These are phyloP conservation scores for Drosophila kohkoa DNA, from an alignment of 1,140 invertebrate genomes.

Conservation along the genomic window DNA sequence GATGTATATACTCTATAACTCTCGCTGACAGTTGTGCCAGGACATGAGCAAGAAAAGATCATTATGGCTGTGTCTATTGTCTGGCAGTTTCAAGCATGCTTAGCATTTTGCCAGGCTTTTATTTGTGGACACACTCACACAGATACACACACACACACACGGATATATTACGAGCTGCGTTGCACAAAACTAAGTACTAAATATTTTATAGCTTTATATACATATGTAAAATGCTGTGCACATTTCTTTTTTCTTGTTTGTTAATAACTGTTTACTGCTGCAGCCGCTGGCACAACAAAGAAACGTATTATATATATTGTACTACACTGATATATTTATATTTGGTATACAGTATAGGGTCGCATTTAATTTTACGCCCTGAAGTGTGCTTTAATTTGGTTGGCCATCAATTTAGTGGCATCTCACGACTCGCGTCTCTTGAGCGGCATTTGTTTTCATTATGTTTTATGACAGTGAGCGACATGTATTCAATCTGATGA, in stretches of 20 bases:
- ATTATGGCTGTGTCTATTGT: slow-evolving; percentile 76
- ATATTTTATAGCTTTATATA: slow-evolving; percentile 70
- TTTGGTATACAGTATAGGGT: slow-evolving; percentile 9
- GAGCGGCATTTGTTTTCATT: slow-evolving; percentile 42
- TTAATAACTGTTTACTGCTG: slow-evolving; percentile 40
- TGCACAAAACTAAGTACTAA: slow-evolving; percentile 71
- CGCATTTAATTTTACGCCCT: slow-evolving; percentile 37
- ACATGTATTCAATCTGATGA: slow-evolving; percentile 31
- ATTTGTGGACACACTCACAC: slow-evolving; percentile 24
- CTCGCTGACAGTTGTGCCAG: neutral
- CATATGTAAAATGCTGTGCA: neutral
- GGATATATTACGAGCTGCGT: slow-evolving; percentile 20
- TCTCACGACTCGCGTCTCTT: slow-evolving; percentile 18
- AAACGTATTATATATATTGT: neutral
- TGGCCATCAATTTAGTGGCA: slow-evolving; percentile 33
- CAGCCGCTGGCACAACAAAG: slow-evolving; percentile 35
- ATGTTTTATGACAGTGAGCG: slow-evolving; percentile 41
- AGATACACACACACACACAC: too few relatives aligned
- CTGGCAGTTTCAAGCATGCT: slow-evolving; percentile 72
- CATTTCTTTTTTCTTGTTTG: neutral
- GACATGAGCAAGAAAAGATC: slow-evolving; percentile 69
- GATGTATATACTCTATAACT: neutral
- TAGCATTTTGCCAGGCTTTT: slow-evolving; percentile 61
- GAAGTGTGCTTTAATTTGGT: slow-evolving; percentile 52
- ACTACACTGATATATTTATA: neutral